These are phyloP conservation scores for Drosophila algonquin DNA, from an alignment of 2,888 invertebrate species.

Conservation along the genomic window DNA sequence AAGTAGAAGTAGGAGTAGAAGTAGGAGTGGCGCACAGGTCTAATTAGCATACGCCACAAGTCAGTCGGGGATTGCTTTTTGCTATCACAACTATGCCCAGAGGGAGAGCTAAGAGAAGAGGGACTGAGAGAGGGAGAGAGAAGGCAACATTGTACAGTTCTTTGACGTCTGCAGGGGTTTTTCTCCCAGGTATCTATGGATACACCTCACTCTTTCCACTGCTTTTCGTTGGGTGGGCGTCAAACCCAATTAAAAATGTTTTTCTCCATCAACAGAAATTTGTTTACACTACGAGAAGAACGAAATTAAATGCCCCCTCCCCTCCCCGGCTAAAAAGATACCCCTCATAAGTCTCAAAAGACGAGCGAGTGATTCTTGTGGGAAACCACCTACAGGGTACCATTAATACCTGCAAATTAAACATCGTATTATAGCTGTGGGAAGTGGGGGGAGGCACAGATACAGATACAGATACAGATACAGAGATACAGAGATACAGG, in stretches of 20 bases:
- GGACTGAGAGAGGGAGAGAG: background rate
- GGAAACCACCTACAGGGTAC: too few relatives aligned
- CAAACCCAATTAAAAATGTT: constrained; percentile 67
- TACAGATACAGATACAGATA: background rate
- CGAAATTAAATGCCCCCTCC: background rate
- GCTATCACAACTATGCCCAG: constrained; percentile 44
- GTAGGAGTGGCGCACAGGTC: constrained; percentile 48
- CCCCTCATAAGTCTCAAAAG: background rate
- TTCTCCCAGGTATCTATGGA: too few relatives aligned
- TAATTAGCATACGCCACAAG: constrained; percentile 79
- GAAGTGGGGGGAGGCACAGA: constrained; percentile 5
- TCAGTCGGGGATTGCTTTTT: constrained; percentile 56
- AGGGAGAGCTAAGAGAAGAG: background rate
- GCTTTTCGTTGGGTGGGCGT: too few relatives aligned
- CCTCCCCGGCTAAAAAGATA: background rate
- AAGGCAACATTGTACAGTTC: constrained; percentile 50
- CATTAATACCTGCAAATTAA: background rate
- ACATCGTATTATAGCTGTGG: constrained; percentile 11
- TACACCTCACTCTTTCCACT: too few relatives aligned
- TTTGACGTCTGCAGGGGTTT: constrained; percentile 14
- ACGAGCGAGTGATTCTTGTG: too few relatives aligned
- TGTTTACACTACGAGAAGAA: constrained; percentile 51
- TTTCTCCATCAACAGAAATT: constrained; percentile 37
- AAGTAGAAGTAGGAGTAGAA: too few relatives aligned
- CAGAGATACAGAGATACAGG: too few relatives aligned